These are phyloP conservation scores for Babylonia areolata DNA, from an alignment of 1,140 invertebrate genomes.

Conservation along the genomic window DNA sequence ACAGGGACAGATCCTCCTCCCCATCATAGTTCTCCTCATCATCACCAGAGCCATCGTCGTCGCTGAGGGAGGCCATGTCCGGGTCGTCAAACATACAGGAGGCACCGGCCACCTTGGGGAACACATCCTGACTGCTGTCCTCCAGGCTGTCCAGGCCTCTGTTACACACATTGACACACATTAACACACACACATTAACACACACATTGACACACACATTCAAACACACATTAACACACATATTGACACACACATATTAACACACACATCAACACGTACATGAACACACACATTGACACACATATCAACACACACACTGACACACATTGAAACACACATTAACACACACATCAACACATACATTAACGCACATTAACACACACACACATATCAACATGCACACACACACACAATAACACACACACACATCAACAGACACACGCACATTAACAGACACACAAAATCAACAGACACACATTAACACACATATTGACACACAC, in stretches of 20 bases:
- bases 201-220: background rate
- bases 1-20: slow-evolving; percentile 37
- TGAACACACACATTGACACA: no score
- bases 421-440: background rate
- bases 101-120: background rate
- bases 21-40: slow-evolving; percentile 41
- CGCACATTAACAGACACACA: background rate
- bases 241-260: background rate
- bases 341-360: background rate
- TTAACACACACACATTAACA: background rate
- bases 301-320: no score
- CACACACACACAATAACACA: background rate
- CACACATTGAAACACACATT: no score
- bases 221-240: background rate
- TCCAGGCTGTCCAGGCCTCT: background rate
- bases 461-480: slow-evolving; percentile 12
- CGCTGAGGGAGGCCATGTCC: slow-evolving; percentile 12
- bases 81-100: slow-evolving; percentile 11
- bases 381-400: background rate
- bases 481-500: no score
- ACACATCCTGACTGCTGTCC: background rate
- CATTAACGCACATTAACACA: background rate
- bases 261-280: background rate
- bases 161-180: no score
- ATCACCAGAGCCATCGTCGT: slow-evolving; percentile 21